phyloP scores from a whole-genome alignment of 2,888 invertebrate species.

The Microctonus aethiopoides region DNA sequence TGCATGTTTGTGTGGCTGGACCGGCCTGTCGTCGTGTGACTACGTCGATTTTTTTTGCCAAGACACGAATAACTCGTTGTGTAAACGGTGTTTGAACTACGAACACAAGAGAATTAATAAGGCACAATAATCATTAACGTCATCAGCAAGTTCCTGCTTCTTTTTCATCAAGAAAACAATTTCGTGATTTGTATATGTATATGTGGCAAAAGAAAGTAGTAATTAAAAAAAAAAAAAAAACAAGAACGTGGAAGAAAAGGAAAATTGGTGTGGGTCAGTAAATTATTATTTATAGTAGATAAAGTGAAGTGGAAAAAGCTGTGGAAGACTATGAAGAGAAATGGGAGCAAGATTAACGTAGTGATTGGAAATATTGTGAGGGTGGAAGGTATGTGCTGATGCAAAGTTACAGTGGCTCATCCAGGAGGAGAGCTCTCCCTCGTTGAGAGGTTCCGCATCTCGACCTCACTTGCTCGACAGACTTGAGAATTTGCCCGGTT shows the following conservation, averaged over 20 bases:
- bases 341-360: background rate
- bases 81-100: slow-evolving; percentile 22
- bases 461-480: background rate
- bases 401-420: background rate
- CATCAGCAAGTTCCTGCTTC: slow-evolving; percentile 21
- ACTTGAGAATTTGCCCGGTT: background rate
- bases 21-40: slow-evolving; percentile 44
- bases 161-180: slow-evolving; percentile 5
- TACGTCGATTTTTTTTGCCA: slow-evolving; percentile 35
- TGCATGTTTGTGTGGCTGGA: slow-evolving; percentile 42
- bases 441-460: slow-evolving; percentile 7
- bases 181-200: background rate
- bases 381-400: background rate
- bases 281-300: background rate
- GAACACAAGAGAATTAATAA: background rate
- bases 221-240: background rate
- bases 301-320: background rate
- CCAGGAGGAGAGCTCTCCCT: background rate
- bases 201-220: background rate
- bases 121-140: background rate
- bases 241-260: background rate
- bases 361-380: slow-evolving; percentile 37
- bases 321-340: background rate
- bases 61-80: background rate
- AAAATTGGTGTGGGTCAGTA: background rate